These are phyloP conservation scores for Synanthedon myopaeformis DNA, from an alignment of 2,888 invertebrate genomes.

Conservation along the genomic window DNA sequence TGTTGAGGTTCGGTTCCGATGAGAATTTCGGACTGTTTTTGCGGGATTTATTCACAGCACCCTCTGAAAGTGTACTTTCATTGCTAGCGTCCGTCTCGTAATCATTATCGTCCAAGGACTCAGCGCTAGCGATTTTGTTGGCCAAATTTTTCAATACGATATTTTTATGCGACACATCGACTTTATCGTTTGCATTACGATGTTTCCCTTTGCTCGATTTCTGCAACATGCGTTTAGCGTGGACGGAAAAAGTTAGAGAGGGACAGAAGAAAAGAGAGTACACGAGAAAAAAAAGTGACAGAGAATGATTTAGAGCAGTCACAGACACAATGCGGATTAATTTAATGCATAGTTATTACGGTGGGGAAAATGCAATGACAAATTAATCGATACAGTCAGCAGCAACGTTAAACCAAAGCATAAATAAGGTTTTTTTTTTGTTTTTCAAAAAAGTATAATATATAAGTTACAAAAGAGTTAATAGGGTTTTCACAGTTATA, in stretches of 20 bases:
- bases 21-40: conserved; percentile 61
- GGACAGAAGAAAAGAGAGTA: conserved; percentile 11
- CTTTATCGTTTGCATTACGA: conserved; percentile 45
- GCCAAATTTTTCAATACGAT: conserved; percentile 58
- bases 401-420: no score
- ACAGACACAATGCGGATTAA: no score
- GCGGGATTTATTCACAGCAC: conserved; percentile 39
- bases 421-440: no score
- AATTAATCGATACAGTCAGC: no score
- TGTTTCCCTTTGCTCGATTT: conserved; percentile 47
- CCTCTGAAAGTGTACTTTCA: conserved; percentile 58
- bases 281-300: no score
- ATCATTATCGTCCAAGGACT: conserved; percentile 42
- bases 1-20: conserved; percentile 59
- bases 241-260: conserved; percentile 29
- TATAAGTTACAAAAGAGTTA: no score
- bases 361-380: no score
- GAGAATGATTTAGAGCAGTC: no score
- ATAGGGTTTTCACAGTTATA: no score
- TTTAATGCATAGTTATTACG: no score
- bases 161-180: conserved; percentile 54
- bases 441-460: no score
- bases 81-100: conserved; percentile 56
- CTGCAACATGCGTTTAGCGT: conserved; percentile 43
- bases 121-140: conserved; percentile 52